phyloP scores from a whole-genome alignment of 1,140 invertebrate species.

The Brachionus rotundiformis region DNA sequence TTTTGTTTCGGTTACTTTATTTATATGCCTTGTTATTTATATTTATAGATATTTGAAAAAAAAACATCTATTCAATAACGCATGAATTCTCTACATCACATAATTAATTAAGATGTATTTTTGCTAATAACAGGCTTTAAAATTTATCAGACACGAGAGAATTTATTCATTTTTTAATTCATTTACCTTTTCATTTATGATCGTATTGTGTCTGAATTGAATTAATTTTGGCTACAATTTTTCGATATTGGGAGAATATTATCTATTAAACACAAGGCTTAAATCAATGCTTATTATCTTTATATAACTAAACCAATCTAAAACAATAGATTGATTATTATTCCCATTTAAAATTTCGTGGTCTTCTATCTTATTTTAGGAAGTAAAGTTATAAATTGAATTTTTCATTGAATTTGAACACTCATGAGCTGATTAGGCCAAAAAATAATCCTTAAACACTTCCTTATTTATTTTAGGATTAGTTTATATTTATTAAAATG shows the following conservation, averaged over 20 bases:
- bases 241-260: background rate
- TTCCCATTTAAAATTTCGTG: background rate
- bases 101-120: background rate
- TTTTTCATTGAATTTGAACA: background rate
- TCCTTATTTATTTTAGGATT: background rate
- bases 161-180: background rate
- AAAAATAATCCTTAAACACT: background rate
- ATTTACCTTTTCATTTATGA: slow-evolving; percentile 20
- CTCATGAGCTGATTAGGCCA: background rate
- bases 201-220: background rate
- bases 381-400: background rate
- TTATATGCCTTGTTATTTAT: slow-evolving; percentile 6
- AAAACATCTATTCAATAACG: background rate
- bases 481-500: background rate
- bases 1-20: too few relatives aligned
- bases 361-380: background rate
- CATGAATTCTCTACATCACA: background rate
- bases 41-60: background rate
- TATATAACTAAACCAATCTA: background rate
- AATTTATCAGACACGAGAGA: background rate
- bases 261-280: background rate
- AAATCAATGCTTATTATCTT: background rate
- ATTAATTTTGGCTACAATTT: background rate
- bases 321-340: too few relatives aligned
- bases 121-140: background rate